phyloP scores from a whole-genome alignment of 2,888 invertebrate species.

The Drosophila mimica region DNA sequence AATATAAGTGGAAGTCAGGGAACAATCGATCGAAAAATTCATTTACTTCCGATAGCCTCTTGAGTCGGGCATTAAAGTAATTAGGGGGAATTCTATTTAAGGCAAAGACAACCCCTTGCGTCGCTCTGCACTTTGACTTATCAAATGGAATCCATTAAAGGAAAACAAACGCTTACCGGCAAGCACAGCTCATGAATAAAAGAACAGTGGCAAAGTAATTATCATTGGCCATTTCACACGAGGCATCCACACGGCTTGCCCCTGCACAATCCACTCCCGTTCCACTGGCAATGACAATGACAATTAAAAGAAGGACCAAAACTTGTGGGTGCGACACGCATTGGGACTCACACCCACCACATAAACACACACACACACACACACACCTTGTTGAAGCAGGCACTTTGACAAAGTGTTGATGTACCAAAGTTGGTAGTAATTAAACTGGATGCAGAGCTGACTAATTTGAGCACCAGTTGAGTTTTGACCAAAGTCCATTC shows the following conservation, averaged over 20 bases:
- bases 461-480: slow-evolving; percentile 78
- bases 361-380: slow-evolving; percentile 2
- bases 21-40: background rate
- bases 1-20: too few relatives aligned
- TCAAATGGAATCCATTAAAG: slow-evolving; percentile 66
- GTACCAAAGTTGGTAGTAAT: slow-evolving; percentile 75
- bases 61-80: slow-evolving; percentile 21
- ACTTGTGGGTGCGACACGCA: slow-evolving; percentile 51
- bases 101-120: background rate
- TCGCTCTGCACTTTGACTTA: slow-evolving; percentile 55
- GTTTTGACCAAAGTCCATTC: slow-evolving; percentile 84
- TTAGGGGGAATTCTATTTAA: slow-evolving; percentile 31
- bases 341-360: slow-evolving; percentile 21
- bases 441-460: slow-evolving; percentile 81
- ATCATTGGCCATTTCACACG: slow-evolving; percentile 71
- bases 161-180: slow-evolving; percentile 60
- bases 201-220: slow-evolving; percentile 69
- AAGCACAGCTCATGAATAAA: slow-evolving; percentile 69
- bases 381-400: slow-evolving; percentile 71
- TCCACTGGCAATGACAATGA: slow-evolving; percentile 26
- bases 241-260: slow-evolving; percentile 21
- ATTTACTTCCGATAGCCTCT: background rate
- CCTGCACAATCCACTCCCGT: background rate
- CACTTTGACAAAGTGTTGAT: slow-evolving; percentile 84
- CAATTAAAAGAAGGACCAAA: slow-evolving; percentile 61